phyloP scores from a whole-genome alignment of 1,140 invertebrate species.

The Bombus pascuorum region DNA sequence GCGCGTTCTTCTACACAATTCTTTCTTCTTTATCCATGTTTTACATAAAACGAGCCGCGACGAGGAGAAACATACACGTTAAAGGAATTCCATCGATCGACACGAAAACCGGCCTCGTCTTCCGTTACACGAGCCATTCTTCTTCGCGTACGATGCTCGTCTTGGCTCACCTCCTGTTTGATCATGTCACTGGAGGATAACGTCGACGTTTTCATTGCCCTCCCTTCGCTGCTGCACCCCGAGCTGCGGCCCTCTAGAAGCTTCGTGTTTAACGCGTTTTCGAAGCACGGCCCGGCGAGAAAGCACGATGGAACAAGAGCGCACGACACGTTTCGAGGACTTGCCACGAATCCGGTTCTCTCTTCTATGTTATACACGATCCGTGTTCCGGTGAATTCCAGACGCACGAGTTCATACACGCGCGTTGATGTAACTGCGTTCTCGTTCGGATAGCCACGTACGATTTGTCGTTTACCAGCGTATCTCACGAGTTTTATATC shows the following conservation, averaged over 20 bases:
- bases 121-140: constrained; percentile 10
- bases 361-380: neutral
- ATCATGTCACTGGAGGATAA: constrained; percentile 72
- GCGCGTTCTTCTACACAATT: neutral
- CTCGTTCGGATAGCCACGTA: constrained; percentile 2
- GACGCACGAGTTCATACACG: constrained; percentile 14
- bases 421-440: constrained; percentile 19
- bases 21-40: neutral
- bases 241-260: constrained; percentile 35
- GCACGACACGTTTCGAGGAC: neutral
- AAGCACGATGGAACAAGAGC: neutral
- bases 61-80: neutral
- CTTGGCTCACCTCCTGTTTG: constrained; percentile 77
- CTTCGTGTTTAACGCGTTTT: constrained; percentile 50
- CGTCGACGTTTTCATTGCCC: constrained; percentile 76
- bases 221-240: constrained; percentile 59
- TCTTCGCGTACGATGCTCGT: neutral
- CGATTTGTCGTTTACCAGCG: constrained; percentile 17
- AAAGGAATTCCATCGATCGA: neutral
- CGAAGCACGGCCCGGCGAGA: neutral
- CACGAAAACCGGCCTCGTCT: neutral
- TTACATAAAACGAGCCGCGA: neutral
- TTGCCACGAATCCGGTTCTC: neutral
- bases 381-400: neutral
- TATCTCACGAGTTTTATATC: constrained; percentile 69